Evolutionary conservation across 1,140 invertebrate genomes (phyloP), one percentile per base, ranked within the genome.

Genomic region (Druon quercuslanigerum): DNA sequence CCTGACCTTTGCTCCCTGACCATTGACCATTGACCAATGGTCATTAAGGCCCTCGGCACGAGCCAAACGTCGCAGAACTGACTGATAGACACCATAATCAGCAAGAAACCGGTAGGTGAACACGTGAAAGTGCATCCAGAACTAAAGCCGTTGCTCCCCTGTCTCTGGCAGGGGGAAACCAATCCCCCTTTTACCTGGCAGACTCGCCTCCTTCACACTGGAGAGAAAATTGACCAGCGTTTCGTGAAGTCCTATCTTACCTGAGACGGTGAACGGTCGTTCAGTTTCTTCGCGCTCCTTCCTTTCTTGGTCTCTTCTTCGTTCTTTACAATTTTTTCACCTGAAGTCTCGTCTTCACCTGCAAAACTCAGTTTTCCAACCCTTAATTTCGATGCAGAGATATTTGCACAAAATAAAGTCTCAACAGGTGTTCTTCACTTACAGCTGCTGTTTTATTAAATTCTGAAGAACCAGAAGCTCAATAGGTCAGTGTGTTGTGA

Each of bases 51-150:
- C 20, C 16, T 66, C 20, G 60, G 25, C 60, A 66, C 60, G 60
- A 66, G 60, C 60, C 60, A 40, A 66, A n/a, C 25, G 25, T 66
- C 60, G 17, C 25, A 4, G 14, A 66, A 66, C 13, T 66, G 60
- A 66, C 60, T 33, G 60, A 66, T 66, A 66, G 60, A 66, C 60
- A 66, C 60, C 33, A 66, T 66, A 66, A 66, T 66, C 60, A 66
- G 25, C 60, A 66, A 46, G 60, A 66, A 66, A 66, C 25, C 25
- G 25, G 25, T 46, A 40, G 25, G 60, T 66, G 54, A 75, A 80
- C 77, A 87, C 85, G 87, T 89, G 88, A 89, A 89, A 90, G 88
- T 89, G 87, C 87, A 89, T 87, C 81, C 77, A 85, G 74, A 83
- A 82, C 70, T 66, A 80, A 79, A 73, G 57, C 54, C 50, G 51